Conservation (phyloP, 2,888 invertebrate species). For the Apotomis capreana region DNA sequence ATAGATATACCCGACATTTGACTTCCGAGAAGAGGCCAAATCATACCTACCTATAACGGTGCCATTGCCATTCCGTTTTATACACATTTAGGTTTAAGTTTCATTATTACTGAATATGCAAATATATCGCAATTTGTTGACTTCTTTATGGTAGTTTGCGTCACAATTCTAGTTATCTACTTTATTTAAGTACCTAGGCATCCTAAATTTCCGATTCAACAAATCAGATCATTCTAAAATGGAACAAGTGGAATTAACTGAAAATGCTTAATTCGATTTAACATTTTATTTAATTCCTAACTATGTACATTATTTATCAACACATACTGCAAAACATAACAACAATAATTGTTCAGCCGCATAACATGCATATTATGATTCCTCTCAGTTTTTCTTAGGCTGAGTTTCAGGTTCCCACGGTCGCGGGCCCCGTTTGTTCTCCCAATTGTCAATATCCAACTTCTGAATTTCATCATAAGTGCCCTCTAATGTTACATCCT, state of each 20-base stretch:
- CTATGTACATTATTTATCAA: slow-evolving; percentile 24
- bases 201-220: no score
- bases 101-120: no score
- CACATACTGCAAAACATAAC: slow-evolving; percentile 15
- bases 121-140: neutral
- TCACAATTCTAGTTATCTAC: no score
- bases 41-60: neutral
- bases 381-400: slow-evolving; percentile 48
- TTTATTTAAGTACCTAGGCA: no score
- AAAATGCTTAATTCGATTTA: slow-evolving; percentile 1
- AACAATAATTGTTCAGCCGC: slow-evolving; percentile 2
- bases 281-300: slow-evolving; percentile 16
- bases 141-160: no score
- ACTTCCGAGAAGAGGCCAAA: neutral
- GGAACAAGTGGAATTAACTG: neutral
- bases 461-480: slow-evolving; percentile 89
- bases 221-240: neutral
- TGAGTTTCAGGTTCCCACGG: slow-evolving; percentile 89
- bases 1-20: slow-evolving; percentile 11
- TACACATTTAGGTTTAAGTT: neutral
- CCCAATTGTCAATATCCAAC: slow-evolving; percentile 92
- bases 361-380: slow-evolving; percentile 37
- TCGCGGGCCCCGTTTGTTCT: slow-evolving; percentile 92
- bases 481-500: slow-evolving; percentile 88
- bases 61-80: slow-evolving; percentile 2